phyloP scores from a whole-genome alignment of 2,888 invertebrate species.

The Spicauda simplicius region DNA sequence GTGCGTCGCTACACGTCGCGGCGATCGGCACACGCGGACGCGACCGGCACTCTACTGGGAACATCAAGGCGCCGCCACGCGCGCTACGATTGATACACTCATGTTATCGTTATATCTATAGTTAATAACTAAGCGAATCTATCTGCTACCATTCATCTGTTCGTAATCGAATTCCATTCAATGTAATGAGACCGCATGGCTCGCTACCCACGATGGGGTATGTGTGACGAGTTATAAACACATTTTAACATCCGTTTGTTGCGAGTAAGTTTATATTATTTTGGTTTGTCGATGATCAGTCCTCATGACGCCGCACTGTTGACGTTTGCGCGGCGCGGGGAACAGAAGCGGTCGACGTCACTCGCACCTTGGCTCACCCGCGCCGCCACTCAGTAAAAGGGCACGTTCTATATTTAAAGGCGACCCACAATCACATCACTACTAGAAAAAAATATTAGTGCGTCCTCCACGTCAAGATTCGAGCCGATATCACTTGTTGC shows the following conservation, averaged over 20 bases:
- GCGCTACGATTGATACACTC: conserved; percentile 63
- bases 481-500: conserved; percentile 80
- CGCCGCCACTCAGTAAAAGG: conserved; percentile 77
- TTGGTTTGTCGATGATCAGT: conserved; percentile 49
- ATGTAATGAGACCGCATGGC: conserved; percentile 31
- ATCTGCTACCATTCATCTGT: conserved; percentile 45
- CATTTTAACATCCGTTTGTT: conserved; percentile 48
- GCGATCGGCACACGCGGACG: conserved; percentile 68
- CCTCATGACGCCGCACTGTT: conserved; percentile 75
- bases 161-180: conserved; percentile 32
- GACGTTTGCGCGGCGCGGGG: conserved; percentile 79
- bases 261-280: conserved; percentile 27
- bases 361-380: conserved; percentile 76
- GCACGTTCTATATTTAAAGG: conserved; percentile 80
- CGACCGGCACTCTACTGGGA: conserved; percentile 69
- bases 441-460: conserved; percentile 60
- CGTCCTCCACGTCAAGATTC: conserved; percentile 62
- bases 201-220: conserved; percentile 15
- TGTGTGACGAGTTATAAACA: conserved; percentile 35
- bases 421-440: conserved; percentile 76
- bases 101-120: conserved; percentile 74
- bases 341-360: conserved; percentile 77
- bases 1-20: conserved; percentile 54
- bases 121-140: conserved; percentile 57
- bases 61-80: conserved; percentile 57